A percentile compares a stretch with the other conserved stretches of the same genome.
Conservation (phyloP, 2,888 invertebrate species). For the Oligia latruncula region DNA sequence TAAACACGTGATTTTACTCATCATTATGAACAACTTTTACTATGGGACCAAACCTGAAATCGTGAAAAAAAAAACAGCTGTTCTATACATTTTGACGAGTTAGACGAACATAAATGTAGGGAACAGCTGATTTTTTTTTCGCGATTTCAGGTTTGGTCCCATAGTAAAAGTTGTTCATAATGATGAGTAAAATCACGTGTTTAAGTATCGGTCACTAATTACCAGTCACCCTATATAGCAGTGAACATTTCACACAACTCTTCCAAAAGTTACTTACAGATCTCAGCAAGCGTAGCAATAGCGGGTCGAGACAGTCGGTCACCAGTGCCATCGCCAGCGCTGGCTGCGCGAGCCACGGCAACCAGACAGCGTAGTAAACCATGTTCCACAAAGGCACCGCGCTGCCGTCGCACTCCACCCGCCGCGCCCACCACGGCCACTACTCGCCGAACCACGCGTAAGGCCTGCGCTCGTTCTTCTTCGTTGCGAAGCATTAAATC, state of each 20-base stretch:
- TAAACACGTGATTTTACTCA: too few species aligned
- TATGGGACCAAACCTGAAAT: too few species aligned
- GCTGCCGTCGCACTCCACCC: slow-evolving; percentile 92
- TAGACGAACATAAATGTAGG: too few species aligned
- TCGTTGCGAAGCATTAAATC: slow-evolving; percentile 97
- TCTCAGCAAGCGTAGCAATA: slow-evolving; percentile 96
- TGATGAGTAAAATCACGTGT: too few species aligned
- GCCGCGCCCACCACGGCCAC: slow-evolving; percentile 86
- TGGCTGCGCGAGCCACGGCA: slow-evolving; percentile 94
- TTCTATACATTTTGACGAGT: too few species aligned
- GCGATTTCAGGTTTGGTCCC: too few species aligned
- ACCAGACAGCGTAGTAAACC: slow-evolving; percentile 95
- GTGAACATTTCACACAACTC: neutral
- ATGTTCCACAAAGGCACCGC: slow-evolving; percentile 93
- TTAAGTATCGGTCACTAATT: too few species aligned
- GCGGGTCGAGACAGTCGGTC: slow-evolving; percentile 96
- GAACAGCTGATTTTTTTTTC: too few species aligned
- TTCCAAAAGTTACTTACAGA: slow-evolving; percentile 90
- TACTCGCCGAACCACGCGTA: slow-evolving; percentile 93
- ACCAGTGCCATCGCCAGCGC: slow-evolving; percentile 92
- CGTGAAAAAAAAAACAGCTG: too few species aligned
- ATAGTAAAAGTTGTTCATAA: too few species aligned
- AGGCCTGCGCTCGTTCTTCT: slow-evolving; percentile 97
- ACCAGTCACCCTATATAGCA: neutral
- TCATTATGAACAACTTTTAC: too few species aligned